A percentile compares a stretch with the other conserved stretches of the same genome.
Evolutionary conservation across 1,140 invertebrate genomes (phyloP).

Genomic region (Drosophila lini): DNA sequence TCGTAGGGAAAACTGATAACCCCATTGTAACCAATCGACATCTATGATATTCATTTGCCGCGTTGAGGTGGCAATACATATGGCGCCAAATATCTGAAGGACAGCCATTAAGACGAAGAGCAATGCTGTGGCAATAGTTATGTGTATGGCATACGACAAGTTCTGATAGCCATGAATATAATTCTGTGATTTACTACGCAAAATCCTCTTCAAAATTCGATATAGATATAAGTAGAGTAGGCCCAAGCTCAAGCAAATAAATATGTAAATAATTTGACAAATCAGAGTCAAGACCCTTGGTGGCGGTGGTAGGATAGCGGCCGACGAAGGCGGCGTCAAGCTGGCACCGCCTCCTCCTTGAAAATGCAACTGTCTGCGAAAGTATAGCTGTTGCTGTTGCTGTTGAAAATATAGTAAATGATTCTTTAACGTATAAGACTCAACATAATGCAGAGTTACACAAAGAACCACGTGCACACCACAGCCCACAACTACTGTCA

Average conservation of each 20-base stretch:
- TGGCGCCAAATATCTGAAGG: conserved; percentile 91
- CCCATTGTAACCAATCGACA: conserved; percentile 93
- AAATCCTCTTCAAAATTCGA: conserved; percentile 87
- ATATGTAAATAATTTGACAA: conserved; percentile 92
- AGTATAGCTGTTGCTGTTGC: conserved; percentile 67
- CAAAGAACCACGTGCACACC: conserved; percentile 91
- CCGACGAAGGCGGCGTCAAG: conserved; percentile 23
- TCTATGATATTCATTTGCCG: conserved; percentile 67
- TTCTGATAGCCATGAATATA: conserved; percentile 89
- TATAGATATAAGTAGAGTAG: conserved; percentile 94
- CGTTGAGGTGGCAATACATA: conserved; percentile 84
- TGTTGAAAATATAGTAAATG: conserved; percentile 71
- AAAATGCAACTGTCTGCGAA: conserved; percentile 47
- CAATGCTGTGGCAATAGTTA: conserved; percentile 93
- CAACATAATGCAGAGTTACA: conserved; percentile 91
- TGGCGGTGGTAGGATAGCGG: conserved; percentile 56
- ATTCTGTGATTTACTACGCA: conserved; percentile 88
- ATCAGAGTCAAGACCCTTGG: conserved; percentile 88
- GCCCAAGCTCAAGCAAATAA: conserved; percentile 91
- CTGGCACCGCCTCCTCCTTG: conserved; percentile 36
- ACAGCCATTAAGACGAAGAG: conserved; percentile 92
- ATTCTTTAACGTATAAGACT: conserved; percentile 84
- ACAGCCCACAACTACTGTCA: conserved; percentile 90
- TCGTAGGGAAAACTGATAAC: conserved; percentile 93
- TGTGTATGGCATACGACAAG: conserved; percentile 92